Conservation (phyloP, 2,797 vertebrate genomes). For the Hozukius guyotensis region DNA sequence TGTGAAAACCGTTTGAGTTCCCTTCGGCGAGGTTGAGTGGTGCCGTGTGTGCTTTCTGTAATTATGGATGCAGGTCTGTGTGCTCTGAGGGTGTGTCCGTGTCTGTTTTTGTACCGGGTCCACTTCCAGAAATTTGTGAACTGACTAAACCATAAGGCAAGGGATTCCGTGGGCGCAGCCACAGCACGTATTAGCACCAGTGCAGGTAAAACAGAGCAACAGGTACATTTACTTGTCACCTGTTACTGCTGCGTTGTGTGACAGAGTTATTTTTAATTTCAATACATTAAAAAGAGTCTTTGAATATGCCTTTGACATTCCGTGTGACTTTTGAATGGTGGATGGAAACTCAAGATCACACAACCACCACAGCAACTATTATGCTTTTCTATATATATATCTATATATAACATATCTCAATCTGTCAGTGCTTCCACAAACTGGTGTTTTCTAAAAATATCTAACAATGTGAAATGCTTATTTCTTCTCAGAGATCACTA, state of each 20-base stretch:
- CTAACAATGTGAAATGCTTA: neutral
- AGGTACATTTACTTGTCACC: constrained; percentile 13
- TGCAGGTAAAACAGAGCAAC: constrained; percentile 30
- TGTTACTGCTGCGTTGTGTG: constrained; percentile 29
- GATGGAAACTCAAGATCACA: constrained; percentile 24
- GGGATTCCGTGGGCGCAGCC: constrained; percentile 16
- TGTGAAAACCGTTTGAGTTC: constrained; percentile 5
- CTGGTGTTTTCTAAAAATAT: constrained; percentile 19
- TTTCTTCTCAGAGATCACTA: neutral
- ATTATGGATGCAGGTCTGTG: constrained; percentile 36
- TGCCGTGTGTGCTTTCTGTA: constrained; percentile 47
- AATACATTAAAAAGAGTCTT: neutral
- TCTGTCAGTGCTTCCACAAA: neutral
- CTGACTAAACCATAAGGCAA: constrained; percentile 51
- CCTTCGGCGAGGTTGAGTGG: neutral
- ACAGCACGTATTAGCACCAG: constrained; percentile 57
- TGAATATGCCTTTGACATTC: neutral
- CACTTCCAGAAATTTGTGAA: constrained; percentile 11
- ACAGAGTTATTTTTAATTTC: neutral
- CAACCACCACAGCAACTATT: constrained; percentile 15
- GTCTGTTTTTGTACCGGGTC: constrained; percentile 13
- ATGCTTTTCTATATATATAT: constrained; percentile 9
- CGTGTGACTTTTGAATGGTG: constrained; percentile 6
- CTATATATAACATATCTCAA: constrained; percentile 6
- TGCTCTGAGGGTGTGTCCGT: constrained; percentile 37